Percentiles rank a stretch among this genome's conserved stretches.
Conservation (phyloP, 2,797 vertebrate genomes). For the Coccyzus lansbergi region DNA sequence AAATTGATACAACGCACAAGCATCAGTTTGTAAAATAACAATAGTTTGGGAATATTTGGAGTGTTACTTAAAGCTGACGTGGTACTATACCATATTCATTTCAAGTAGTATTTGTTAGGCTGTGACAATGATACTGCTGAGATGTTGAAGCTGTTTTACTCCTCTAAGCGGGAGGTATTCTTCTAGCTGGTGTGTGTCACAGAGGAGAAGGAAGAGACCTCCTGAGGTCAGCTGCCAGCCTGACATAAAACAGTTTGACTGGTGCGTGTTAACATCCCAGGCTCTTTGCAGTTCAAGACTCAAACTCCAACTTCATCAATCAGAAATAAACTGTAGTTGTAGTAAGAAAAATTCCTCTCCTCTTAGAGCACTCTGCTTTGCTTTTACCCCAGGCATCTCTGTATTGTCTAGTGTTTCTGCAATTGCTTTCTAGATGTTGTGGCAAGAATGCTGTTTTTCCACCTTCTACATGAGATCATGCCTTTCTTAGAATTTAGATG, state of each 20-base stretch:
- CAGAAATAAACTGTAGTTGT: not conserved
- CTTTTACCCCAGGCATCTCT: not conserved
- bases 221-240: not conserved
- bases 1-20: not conserved
- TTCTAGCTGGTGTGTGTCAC: not conserved
- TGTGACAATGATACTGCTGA: not conserved
- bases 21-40: not conserved
- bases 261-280: not conserved
- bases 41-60: not conserved
- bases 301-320: not conserved
- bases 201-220: not conserved
- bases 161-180: not conserved
- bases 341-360: slow-evolving; percentile 26
- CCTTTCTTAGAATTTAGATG: slow-evolving; percentile 19
- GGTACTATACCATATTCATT: not conserved
- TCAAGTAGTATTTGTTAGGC: not conserved
- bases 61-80: not conserved
- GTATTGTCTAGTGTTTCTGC: not conserved
- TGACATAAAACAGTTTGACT: not conserved
- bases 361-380: not conserved
- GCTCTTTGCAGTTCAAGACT: not conserved
- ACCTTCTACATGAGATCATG: not conserved
- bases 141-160: not conserved
- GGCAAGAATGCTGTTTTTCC: not conserved
- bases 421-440: not conserved